phyloP scores from a whole-genome alignment of 2,797 vertebrate species.

The Myripristis jacobus region DNA sequence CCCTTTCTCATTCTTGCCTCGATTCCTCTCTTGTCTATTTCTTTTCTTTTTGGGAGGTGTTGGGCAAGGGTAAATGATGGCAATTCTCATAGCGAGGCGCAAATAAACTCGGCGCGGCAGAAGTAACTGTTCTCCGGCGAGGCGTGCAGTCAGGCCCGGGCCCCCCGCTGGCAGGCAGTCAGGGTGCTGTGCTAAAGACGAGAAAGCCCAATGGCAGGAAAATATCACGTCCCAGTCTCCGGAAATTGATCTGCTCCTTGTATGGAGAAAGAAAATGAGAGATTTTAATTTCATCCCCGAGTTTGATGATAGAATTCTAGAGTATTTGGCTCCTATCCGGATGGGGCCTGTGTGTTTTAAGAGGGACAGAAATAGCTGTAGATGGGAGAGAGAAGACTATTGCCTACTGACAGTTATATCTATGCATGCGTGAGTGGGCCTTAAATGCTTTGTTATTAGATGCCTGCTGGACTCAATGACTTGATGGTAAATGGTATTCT shows the following conservation, averaged over 20 bases:
- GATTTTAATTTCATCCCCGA: constrained; percentile 86
- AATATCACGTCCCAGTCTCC: constrained; percentile 86
- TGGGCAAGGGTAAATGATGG: constrained; percentile 86
- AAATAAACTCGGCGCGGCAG: constrained; percentile 87
- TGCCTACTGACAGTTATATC: constrained; percentile 73
- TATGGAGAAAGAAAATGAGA: constrained; percentile 84
- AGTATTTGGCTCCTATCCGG: constrained; percentile 76
- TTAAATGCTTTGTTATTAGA: constrained; percentile 83
- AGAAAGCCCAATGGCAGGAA: constrained; percentile 86
- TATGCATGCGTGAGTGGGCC: constrained; percentile 82
- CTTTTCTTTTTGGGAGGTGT: constrained; percentile 80
- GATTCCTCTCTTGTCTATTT: constrained; percentile 80
- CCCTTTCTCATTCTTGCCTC: constrained; percentile 76
- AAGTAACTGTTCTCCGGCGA: constrained; percentile 86
- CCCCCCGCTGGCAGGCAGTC: constrained; percentile 85
- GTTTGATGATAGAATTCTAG: constrained; percentile 81
- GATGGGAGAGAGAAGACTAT: constrained; percentile 60
- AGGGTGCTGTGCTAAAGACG: constrained; percentile 82
- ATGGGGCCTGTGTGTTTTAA: constrained; percentile 73
- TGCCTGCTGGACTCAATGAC: constrained; percentile 80
- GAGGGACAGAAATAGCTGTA: constrained; percentile 71
- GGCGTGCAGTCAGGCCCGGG: constrained; percentile 82
- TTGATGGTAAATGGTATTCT: constrained; percentile 78
- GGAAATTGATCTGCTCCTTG: constrained; percentile 90
- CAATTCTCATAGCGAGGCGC: constrained; percentile 88